Evolutionary conservation across 2,113 vertebrate species (phyloP).

Genomic region (Trinectes maculatus): DNA sequence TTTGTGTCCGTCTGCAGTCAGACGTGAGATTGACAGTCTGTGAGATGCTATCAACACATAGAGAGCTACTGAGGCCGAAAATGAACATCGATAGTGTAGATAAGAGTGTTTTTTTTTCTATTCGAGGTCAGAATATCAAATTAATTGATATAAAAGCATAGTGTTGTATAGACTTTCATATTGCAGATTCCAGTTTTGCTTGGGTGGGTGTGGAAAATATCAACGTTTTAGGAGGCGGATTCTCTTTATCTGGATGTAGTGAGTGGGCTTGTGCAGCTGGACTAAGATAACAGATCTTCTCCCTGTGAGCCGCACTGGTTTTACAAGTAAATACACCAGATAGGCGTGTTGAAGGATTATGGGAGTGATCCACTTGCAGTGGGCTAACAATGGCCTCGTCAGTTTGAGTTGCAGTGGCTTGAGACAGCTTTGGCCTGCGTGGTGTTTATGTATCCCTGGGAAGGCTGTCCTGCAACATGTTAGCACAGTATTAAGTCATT

Average conservation of each 20-base stretch:
- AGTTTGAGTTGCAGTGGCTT: constrained; percentile 35
- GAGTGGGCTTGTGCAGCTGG: constrained; percentile 54
- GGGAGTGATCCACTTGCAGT: constrained; percentile 36
- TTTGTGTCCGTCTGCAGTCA: constrained; percentile 41
- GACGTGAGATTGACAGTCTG: constrained; percentile 60
- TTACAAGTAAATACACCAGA: constrained; percentile 44
- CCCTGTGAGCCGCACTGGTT: constrained; percentile 38
- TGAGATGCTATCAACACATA: constrained; percentile 43
- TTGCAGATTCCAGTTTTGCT: background rate
- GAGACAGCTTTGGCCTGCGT: constrained; percentile 34
- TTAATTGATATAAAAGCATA: background rate
- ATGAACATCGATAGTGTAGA: constrained; percentile 48
- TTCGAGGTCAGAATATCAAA: constrained; percentile 3
- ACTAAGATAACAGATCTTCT: constrained; percentile 41
- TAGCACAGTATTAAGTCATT: constrained; percentile 65
- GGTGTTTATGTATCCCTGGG: constrained; percentile 62
- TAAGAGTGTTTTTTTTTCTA: constrained; percentile 10
- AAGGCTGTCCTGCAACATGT: constrained; percentile 59
- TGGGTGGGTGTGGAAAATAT: background rate
- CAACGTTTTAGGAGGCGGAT: background rate
- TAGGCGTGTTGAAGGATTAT: constrained; percentile 42
- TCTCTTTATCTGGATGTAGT: constrained; percentile 21
- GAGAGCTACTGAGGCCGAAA: constrained; percentile 43
- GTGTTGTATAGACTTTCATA: background rate
- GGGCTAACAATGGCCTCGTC: constrained; percentile 45